Conservation (phyloP, 2,113 vertebrate genomes). For the Solenodon paradoxus region DNA sequence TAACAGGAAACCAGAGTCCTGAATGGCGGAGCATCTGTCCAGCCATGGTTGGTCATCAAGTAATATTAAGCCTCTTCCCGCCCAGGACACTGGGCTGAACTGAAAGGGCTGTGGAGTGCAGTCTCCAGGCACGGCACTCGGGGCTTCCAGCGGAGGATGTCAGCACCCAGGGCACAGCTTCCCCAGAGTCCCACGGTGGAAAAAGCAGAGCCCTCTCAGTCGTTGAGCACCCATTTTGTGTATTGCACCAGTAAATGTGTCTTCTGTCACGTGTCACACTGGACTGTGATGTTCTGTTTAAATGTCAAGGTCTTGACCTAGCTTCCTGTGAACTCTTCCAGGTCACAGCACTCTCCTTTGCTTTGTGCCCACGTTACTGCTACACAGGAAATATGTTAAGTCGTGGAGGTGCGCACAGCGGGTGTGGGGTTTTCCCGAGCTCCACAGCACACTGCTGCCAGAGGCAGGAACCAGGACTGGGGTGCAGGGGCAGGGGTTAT, state of each 20-base stretch:
- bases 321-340: neutral
- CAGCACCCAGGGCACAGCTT: too few relatives aligned
- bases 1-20: neutral
- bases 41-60: neutral
- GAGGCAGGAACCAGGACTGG: slow-evolving; percentile 5
- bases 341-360: neutral
- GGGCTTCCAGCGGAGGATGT: too few relatives aligned
- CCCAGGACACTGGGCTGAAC: neutral
- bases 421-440: neutral
- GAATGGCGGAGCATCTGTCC: neutral
- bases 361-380: neutral
- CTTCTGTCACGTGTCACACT: accelerated
- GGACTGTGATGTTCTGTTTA: neutral
- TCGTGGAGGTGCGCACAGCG: neutral
- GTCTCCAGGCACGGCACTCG: neutral
- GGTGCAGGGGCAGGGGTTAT: neutral
- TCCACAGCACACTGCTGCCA: neutral
- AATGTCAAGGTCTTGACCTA: neutral
- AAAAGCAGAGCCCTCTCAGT: neutral
- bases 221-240: accelerated
- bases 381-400: neutral
- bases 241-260: accelerated
- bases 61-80: neutral
- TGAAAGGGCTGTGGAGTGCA: neutral
- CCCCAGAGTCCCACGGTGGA: neutral